Base-by-base conservation (phyloP, 2,888 invertebrate genomes). In the Drosophila neonasuta region DNA sequence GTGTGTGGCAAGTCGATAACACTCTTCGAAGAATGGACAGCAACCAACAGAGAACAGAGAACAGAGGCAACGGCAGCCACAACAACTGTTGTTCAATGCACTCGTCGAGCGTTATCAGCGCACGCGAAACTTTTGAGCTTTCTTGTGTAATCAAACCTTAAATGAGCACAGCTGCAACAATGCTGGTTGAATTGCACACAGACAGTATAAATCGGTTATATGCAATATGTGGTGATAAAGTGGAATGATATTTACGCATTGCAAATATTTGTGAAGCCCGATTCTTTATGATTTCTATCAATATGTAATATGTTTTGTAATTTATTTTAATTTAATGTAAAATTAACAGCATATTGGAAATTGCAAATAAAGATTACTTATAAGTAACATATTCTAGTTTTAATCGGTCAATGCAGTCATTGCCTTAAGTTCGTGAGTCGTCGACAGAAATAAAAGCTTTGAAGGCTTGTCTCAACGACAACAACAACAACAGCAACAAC, bases 331-430 rank as follows among this genome's bases (percentile, higher is more conserved):
- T 24, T 24, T 24, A 20, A 20, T 20, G 20, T 20, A 20, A 20
- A 20, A 20, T 20, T 20, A 20, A 0, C 20, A 24, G 1, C 24
- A n/a, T 20, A 20, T 0, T 20, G 6, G 0, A 32, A 32, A n/a
- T 36, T 36, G n/a, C 36, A 5, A 3, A 6, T 5, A n/a, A 36
- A 36, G n/a, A n/a, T 36, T n/a, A 36, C 0, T 36, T 6, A 4
- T 2, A 36, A n/a, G 36, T 42, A 24, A 6, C 24, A 6, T 24
- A 36, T 8, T 56, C n/a, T 61, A 44, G 15, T n/a, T 46, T 51
- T 59, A 51, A 59, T 63, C 58, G 58, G 44, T 54, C 57, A 50
- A 57, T 29, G 44, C 44, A 54, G 62, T 58, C 49, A 69, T 58
- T 52, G 68, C 68, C 58, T 45, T 10, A 3, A 36, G 32, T 30